These are phyloP conservation scores for Brachionus paranguensis DNA, from an alignment of 1,140 invertebrate genomes.

Conservation along the genomic window DNA sequence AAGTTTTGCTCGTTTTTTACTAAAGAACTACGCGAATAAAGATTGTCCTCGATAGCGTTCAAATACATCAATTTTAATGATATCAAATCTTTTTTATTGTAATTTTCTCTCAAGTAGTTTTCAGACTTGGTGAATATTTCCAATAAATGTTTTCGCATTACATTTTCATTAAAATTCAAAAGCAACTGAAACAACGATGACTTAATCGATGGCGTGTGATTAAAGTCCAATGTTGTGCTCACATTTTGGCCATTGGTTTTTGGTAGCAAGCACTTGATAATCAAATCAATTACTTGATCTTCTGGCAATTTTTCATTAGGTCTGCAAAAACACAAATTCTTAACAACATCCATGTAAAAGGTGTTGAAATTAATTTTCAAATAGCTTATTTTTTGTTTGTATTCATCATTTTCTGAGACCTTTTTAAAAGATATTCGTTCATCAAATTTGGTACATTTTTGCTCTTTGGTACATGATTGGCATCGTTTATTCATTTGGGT, in stretches of 20 bases:
- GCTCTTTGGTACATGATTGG: background rate
- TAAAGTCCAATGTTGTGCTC: background rate
- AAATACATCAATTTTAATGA: slow-evolving; percentile 23
- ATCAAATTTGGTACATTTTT: background rate
- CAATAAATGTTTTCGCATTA: background rate
- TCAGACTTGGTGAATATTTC: background rate
- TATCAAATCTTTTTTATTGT: background rate
- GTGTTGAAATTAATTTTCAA: background rate
- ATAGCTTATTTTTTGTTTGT: background rate
- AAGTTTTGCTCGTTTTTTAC: background rate
- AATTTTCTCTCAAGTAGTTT: background rate
- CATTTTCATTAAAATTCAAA: background rate
- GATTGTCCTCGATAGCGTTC: background rate
- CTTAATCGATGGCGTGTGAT: background rate
- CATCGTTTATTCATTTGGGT: background rate
- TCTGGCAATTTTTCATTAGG: background rate
- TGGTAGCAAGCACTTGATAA: background rate
- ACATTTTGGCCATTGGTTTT: background rate
- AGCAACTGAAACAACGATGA: slow-evolving; percentile 6
- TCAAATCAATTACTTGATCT: background rate
- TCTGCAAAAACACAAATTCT: slow-evolving; percentile 2
- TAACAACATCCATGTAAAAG: slow-evolving; percentile 2
- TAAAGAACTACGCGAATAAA: background rate
- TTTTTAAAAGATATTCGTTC: background rate
- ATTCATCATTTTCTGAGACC: background rate